Evolutionary conservation across 1,140 invertebrate species (phyloP).

Genomic region (Littorina saxatilis): DNA sequence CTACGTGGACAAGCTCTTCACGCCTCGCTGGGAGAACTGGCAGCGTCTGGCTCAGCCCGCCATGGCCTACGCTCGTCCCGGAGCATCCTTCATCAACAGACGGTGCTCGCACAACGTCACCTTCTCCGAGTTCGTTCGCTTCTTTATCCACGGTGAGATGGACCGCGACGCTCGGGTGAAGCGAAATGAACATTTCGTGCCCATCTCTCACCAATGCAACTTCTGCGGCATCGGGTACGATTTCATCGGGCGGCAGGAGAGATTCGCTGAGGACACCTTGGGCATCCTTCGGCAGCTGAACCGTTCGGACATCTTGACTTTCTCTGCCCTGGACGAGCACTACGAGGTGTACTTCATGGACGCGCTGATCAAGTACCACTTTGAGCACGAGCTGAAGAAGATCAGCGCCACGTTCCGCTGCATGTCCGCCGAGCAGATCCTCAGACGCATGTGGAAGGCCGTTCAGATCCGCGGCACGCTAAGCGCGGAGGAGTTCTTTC

Average conservation of each 20-base stretch:
- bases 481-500: slow-evolving; percentile 6
- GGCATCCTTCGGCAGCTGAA: not conserved
- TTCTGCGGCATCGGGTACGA: not conserved
- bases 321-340: not conserved
- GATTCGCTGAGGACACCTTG: slow-evolving; percentile 8
- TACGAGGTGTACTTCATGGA: slow-evolving; percentile 5
- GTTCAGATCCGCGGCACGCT: not conserved
- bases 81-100: not conserved
- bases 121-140: not conserved
- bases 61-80: not conserved
- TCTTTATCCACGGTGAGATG: not conserved
- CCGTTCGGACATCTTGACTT: not conserved
- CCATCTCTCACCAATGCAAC: not conserved
- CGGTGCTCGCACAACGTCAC: not conserved
- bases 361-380: slow-evolving; percentile 3
- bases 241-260: slow-evolving; percentile 9
- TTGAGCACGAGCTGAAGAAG: not conserved
- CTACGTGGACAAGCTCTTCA: slow-evolving; percentile 46
- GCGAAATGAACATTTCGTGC: slow-evolving; percentile 23
- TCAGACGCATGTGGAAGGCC: slow-evolving; percentile 8
- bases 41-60: not conserved
- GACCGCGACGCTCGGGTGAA: no score
- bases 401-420: not conserved
- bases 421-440: not conserved
- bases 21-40: slow-evolving; percentile 5